Percentiles rank a stretch among this genome's conserved stretches.
Evolutionary conservation across 2,888 invertebrate genomes (phyloP).

Genomic region (Sphinx pinastri): DNA sequence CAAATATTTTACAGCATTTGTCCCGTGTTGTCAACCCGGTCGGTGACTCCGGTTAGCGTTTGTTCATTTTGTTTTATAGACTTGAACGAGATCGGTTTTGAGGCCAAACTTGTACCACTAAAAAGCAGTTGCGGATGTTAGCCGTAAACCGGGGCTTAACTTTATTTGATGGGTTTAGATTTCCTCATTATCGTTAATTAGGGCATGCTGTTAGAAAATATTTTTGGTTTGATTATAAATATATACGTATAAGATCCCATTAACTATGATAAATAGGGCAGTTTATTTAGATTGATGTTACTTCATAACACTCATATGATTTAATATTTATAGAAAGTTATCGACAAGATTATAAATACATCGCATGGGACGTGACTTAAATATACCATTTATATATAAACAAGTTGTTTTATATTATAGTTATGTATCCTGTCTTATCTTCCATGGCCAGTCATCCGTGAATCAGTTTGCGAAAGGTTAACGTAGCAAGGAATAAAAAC

Average conservation of each 20-base stretch:
- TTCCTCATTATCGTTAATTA: constrained; percentile 51
- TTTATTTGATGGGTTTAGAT: constrained; percentile 47
- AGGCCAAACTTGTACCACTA: constrained; percentile 36
- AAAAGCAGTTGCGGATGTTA: constrained; percentile 26
- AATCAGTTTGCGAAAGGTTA: constrained; percentile 63
- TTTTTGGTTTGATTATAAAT: constrained; percentile 24
- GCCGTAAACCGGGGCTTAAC: constrained; percentile 33
- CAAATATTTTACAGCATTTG: constrained; percentile 73
- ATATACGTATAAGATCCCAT: constrained; percentile 4
- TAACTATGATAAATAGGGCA: constrained; percentile 13
- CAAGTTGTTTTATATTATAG: too few species aligned
- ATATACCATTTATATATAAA: too few species aligned
- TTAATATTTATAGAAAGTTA: neutral
- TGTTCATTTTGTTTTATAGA: constrained; percentile 41
- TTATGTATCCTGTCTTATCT: constrained; percentile 29
- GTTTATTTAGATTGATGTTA: neutral
- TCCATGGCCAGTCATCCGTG: constrained; percentile 50
- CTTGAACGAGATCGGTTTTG: constrained; percentile 37
- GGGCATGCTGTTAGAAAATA: constrained; percentile 40
- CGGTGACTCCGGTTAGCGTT: constrained; percentile 54
- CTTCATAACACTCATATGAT: constrained; percentile 1
- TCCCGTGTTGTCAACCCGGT: constrained; percentile 67
- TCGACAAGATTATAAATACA: neutral
- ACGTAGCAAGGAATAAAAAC: constrained; percentile 67
- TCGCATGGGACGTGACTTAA: too few species aligned